Evolutionary conservation across 2,888 invertebrate species (phyloP), one percentile per base, ranked within the genome.

Genomic region (Nomada lathburiana): DNA sequence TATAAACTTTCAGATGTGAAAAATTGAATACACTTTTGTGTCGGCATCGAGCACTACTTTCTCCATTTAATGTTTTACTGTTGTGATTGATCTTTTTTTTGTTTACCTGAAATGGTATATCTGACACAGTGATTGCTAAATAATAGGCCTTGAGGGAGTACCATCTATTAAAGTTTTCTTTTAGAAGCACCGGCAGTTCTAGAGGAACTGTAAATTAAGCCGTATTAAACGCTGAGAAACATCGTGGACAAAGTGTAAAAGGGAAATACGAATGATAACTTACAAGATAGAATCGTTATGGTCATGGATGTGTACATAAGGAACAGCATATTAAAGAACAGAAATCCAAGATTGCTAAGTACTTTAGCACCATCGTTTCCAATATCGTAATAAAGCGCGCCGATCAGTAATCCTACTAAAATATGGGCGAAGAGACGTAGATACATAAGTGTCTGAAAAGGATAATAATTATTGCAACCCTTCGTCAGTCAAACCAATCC

Each of bases 231-330:
- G 3, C 5, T 5, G 9, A 57, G 9, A n/a, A 67, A 0, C 4
- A 36, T 44, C 0, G 0, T 47, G 47, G 3, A 3, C 3, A 10
- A 44, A 13, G 10, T 20, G 9, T 2, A 62, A 7, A 20, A 18
- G 10, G 53, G 9, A 79, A 20, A 50, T 26, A 70, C 0, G 11
- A 57, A 64, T 9, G n/a, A 50, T n/a, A 9, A 96, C 97, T 96
- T 95, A 98, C 98, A 99, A 91, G 99, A 99, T 88, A 99, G 95
- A 92, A 99, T 98, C 63, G 99, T 99, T 91, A 99, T 99, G 93
- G 99, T 99, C 97, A 99, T 98, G n/a, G 99, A 98, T 0, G 99
- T 98, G 95, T 99, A 99, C 98, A 99, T 99, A 86, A 99, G 96
- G 95, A 99, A 99, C 92, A 99, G 95, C 97, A 99, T 98, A 94